Percentiles rank a stretch among this genome's conserved stretches.
These are phyloP conservation scores for Lerista edwardsae DNA, from an alignment of 2,797 vertebrate species.

Conservation along the genomic window DNA sequence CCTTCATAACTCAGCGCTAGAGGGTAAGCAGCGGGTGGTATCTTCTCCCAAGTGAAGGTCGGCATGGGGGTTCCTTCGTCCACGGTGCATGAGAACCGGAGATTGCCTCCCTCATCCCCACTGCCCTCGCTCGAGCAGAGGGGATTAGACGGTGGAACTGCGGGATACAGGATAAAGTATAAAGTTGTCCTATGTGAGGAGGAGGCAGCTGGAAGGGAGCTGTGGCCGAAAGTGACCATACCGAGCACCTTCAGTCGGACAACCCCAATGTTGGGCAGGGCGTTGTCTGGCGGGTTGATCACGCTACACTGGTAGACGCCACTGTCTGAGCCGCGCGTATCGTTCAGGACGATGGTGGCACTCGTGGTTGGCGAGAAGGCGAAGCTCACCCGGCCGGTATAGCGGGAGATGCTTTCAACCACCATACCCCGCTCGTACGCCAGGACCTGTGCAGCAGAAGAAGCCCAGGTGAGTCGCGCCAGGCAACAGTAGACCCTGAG, in stretches of 20 bases:
- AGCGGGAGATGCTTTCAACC: conserved; percentile 79
- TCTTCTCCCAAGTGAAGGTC: conserved; percentile 80
- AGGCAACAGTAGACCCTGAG: too few relatives aligned
- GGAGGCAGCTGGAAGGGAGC: not conserved
- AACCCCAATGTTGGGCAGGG: conserved; percentile 80
- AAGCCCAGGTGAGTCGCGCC: not conserved
- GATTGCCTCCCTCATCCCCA: conserved; percentile 72
- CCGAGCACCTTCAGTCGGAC: conserved; percentile 80
- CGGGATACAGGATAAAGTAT: not conserved
- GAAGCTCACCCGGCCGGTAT: conserved; percentile 79
- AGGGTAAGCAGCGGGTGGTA: conserved; percentile 72
- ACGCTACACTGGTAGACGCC: conserved; percentile 86
- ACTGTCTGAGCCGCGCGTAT: conserved; percentile 78
- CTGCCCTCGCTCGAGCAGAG: conserved; percentile 80
- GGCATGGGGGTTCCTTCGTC: conserved; percentile 77
- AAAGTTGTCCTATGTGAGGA: too few relatives aligned
- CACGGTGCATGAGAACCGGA: conserved; percentile 79
- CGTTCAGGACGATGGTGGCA: conserved; percentile 82
- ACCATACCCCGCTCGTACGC: conserved; percentile 83
- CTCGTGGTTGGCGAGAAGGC: conserved; percentile 77
- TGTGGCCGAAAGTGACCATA: not conserved
- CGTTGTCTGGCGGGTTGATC: conserved; percentile 82
- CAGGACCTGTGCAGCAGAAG: conserved; percentile 77
- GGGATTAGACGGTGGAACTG: conserved; percentile 81
- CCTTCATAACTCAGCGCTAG: conserved; percentile 79